phyloP scores from a whole-genome alignment of 2,113 vertebrate genomes.

The Emberiza fucata region DNA sequence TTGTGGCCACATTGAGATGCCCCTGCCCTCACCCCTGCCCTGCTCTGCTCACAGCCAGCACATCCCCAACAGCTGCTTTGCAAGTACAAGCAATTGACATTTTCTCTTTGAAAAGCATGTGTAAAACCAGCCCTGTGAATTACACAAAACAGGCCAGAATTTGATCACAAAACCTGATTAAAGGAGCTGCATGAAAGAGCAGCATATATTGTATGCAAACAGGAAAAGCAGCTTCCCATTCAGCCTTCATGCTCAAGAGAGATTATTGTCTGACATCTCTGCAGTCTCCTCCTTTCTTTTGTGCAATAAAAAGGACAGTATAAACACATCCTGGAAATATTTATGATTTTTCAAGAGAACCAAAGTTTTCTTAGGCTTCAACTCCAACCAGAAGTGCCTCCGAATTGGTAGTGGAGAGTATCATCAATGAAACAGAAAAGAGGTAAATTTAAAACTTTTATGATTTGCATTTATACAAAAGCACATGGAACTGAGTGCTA shows the following conservation, averaged over 20 bases:
- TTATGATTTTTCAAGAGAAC: background rate
- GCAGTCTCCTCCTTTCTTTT: background rate
- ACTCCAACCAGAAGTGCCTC: background rate
- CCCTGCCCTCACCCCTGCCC: background rate
- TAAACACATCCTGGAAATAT: background rate
- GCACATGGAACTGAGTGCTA: background rate
- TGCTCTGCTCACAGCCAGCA: background rate
- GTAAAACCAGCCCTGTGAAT: background rate
- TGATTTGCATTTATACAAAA: background rate
- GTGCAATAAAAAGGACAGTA: background rate
- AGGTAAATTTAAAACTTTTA: background rate
- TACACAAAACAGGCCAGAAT: background rate
- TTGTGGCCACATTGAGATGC: background rate
- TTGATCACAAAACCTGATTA: conserved; percentile 13
- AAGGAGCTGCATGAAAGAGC: conserved; percentile 11
- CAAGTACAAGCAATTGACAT: background rate
- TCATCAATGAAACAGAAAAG: background rate
- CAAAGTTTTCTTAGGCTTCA: background rate
- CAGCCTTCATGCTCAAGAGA: background rate
- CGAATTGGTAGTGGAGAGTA: background rate
- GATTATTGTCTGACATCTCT: background rate
- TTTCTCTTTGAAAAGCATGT: background rate
- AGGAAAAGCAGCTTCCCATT: background rate
- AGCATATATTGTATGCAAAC: background rate
- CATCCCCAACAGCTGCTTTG: background rate